Base-by-base conservation (phyloP, 2,888 invertebrate species). In the Erebia epiphron region DNA sequence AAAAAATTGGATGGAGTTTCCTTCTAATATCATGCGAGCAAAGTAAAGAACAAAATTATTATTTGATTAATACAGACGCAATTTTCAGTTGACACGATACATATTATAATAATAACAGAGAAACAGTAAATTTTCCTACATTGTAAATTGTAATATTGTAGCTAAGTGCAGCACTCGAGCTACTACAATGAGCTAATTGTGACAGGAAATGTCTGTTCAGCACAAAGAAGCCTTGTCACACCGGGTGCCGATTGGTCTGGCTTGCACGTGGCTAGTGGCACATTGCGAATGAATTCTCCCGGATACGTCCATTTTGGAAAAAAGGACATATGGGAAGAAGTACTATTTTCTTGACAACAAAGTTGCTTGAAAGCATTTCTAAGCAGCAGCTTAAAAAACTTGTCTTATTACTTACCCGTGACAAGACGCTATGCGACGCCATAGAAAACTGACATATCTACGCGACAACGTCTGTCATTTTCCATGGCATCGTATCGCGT, bases 241-340 rank as follows among this genome's bases (percentile, higher is more conserved):
- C 56, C 56, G 18, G 65, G 65, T 54, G 65, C 65, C 65, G 65
- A 41, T n/a, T 13, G 11, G 65, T 65, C 65, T 65, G 43, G 52
- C 65, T 41, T 35, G 16, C 65, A 56, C 56, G 65, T 41, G 65
- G 54, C 52, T 65, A 43, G 16, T 4, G 65, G 18, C 16, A 35
- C 64, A 35, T 52, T 35, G 16, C 9, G 49, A 14, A 35, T 10
- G 16, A 46, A 18, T 9, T 41, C 10, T 10, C 16, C 43, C 10
- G 60, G 60, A 60, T 11, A n/a, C 16, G 9, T 60, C 58, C 58
- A 9, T 35, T 41, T 41, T 1, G 26, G 35, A 35, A 5, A 46
- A 13, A 13, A 1, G 11, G 35, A 7, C 35, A 35, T 35, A 7
- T 35, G 35, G 35, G 0, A 35, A 7, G 7, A 35, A 35, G 0